Base-by-base conservation (phyloP, 2,888 invertebrate species). In the Troides aeacus region DNA sequence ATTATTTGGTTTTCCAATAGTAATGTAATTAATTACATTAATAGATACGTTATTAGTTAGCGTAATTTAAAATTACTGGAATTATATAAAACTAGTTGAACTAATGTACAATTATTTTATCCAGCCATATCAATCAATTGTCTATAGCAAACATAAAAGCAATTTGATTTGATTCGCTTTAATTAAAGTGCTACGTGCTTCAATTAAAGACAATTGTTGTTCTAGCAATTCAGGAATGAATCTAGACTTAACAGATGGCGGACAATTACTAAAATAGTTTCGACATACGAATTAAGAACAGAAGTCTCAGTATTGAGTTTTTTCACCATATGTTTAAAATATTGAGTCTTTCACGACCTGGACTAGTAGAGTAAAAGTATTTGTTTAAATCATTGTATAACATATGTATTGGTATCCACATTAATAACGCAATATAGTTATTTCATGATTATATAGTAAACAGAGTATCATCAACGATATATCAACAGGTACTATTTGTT, bases 191-290 rank as follows among this genome's bases (percentile, higher is more conserved):
- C 63, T 56, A 58, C 62, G 67, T 71, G 64, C 61, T 71, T 64
- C 67, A 71, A 67, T 71, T 70, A 71, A 67, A 68, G 67, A 58
- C 70, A 71, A 71, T 71, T 71, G 70, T 71, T 71, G 42, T 60
- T n/a, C 36, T 18, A 61, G 57, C 57, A 61, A 70, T 60, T 70
- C 66, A 42, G 59, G 53, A 59, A 69, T 69, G 63, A 66, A 70
- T 66, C 66, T 61, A 70, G 56, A 46, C 64, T 60, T 60, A 67
- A 56, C 60, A 70, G 66, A 70, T 70, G 66, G 70, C 61, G 53
- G 46, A n/a, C 67, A 67, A 70, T 70, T 67, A 56, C 56, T 64
- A 42, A 57, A 39, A 24, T 7, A 59, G 23, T 53, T 53, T 53
- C n/a, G 5, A n/a, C n/a, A n/a, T 0, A 18, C 2, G 8, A 53